Evolutionary conservation across 1,140 invertebrate genomes (phyloP), one percentile per base, ranked within the genome.

Genomic region (Apis florea): DNA sequence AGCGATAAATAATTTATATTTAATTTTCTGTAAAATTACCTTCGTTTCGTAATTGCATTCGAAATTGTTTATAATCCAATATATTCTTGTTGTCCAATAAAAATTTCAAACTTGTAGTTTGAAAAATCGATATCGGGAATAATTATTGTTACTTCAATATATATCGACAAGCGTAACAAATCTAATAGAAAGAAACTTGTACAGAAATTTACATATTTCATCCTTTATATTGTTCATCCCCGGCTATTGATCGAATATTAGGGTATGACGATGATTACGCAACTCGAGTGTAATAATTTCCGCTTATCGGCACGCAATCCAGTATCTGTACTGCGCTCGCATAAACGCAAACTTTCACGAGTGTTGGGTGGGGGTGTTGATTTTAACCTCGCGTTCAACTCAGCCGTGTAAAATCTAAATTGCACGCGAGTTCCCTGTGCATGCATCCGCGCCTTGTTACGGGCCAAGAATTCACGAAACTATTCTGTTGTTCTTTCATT

Each of bases 351-450:
- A 87, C 82, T 87, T 70, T 79, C 70, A 64, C 64, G 47, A 77
- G 73, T 24, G 69, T 71, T 82, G 47, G n/a, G 21, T 71, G 71
- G 49, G 49, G 19, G 31, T 87, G 85, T 87, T 87, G 85, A 87
- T 87, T 82, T 87, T 87, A 77, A 64, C 59, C 70, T 64, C 75
- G 64, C 40, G 75, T 76, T 81, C 86, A 84, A 82, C 64, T 81
- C 77, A 59, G 49, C 70, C 69, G 51, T 82, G 78, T 84, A 87
- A 87, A 86, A 87, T 87, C 83, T 87, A 87, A 76, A 84, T 87
- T 86, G 85, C 70, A 63, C 47, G 77, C 82, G 74, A 83, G 72
- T 76, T 74, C 53, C 31, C 68, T 40, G 68, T 67, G 53, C 53
- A 54, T 15, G 17, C 2, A 6, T 40, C 59, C 15, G 24, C 51